Base-by-base conservation (phyloP, 2,113 vertebrate genomes). In the Semicossyphus pulcher region DNA sequence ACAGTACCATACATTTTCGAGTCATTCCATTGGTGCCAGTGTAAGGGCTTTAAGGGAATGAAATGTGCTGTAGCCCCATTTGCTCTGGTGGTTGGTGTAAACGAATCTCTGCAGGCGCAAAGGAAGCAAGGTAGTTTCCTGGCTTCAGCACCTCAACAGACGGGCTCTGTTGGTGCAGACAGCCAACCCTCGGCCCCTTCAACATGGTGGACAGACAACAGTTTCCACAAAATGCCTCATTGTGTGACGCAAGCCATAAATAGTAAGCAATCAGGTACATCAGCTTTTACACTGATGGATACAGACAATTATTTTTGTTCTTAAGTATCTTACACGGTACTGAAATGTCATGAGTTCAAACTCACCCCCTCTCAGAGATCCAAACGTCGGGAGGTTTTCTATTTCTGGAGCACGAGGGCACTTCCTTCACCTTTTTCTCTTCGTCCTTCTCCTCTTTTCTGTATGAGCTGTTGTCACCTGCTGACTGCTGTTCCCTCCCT, bases 281-380 rank as follows among this genome's bases (percentile, higher is more conserved):
- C 28, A 34, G 47, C 39, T 74, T 37, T 20, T 23, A 49, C 10
- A 18, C 11, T 48, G 67, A 44, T 54, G 64, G 68, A 72, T 51
- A 42, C 8, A 62, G 34, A 49, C 23, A 23, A 1, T 23, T 42
- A 25, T 28, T 31, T 23, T 41, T 11, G 20, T 42, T 56, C 7
- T 44, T n/a, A 18, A 18, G 14, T 5, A 26, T 23, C 47, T 32
- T 21, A 12, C 18, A 11, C 18, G 29, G 29, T 12, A 21, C 18
- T 39, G 21, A 60, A 34, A 25, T 18, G n/a, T 47, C 14, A 28
- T 18, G 5, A 7, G 15, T 25, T 45, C 15, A 41, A 53, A 92
- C 95, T 97, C 93, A 99, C 97, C 95, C 94, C 92, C 94, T 94
- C 89, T 97, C 95, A 78, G 95, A 95, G 89, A 95, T 95, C 93